Base-by-base conservation (phyloP, 1,140 invertebrate species). In the Muscidifurax raptorellus region DNA sequence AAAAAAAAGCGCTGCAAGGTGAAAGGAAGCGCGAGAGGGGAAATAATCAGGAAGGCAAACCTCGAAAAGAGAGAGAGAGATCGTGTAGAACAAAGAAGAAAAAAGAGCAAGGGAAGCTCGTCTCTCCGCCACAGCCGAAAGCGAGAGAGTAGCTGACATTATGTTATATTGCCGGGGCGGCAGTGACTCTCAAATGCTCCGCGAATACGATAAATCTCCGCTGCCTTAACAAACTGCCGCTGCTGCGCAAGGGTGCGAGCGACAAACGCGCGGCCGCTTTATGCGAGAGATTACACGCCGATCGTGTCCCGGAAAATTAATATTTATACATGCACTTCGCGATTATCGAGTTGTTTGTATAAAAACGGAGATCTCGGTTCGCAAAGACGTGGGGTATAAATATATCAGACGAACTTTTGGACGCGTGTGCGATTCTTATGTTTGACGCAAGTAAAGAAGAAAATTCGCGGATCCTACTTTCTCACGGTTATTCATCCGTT, bases 141-240 rank as follows among this genome's bases (percentile, higher is more conserved):
- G 47, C 30, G 47, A 69, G 77, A 83, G 71, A 92, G 89, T 92
- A 87, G 90, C 89, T 91, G 91, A 90, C 90, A 91, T 91, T 89
- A 91, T 91, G 90, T 89, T 92, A 92, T 91, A 92, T 91, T 90
- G 91, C 90, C 87, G 88, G 59, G 88, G 86, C 52, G 30, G 86
- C 88, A 90, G 90, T 90, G 89, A 90, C 86, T 88, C 90, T 90
- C 91, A 91, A 92, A 91, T 83, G 84, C 77, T 75, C 44, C 36
- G 52, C 32, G 69, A 85, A 85, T 69, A 71, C 22, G 30, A 82
- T 85, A 85, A 81, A 85, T 85, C 74, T 77, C 28, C 52, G 71
- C 47, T 5, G n/a, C 32, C 74, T 87, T 86, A 84, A 86, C 74
- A 85, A 59, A 83, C 30, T 75, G 67, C 69, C 72, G 71, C 0